phyloP scores from a whole-genome alignment of 2,113 vertebrate genomes.

The Malurus elegans region DNA sequence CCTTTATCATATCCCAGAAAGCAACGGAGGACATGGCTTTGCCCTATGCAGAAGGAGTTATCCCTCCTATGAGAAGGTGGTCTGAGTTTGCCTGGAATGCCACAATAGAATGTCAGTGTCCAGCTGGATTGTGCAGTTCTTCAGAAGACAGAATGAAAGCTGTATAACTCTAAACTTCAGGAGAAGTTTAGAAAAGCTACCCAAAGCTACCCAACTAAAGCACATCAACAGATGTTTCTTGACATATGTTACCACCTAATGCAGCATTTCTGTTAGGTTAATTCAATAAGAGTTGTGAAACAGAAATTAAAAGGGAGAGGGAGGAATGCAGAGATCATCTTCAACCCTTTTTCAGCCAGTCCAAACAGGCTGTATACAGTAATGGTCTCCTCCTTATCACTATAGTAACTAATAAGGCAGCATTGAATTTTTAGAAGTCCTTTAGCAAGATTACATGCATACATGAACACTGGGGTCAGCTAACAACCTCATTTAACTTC shows the following conservation, averaged over 20 bases:
- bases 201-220: neutral
- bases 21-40: neutral
- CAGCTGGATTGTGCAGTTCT: neutral
- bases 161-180: neutral
- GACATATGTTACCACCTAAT: neutral
- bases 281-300: neutral
- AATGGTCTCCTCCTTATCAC: neutral
- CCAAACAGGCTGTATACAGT: neutral
- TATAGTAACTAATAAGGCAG: neutral
- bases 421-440: neutral
- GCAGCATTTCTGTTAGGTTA: neutral
- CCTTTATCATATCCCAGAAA: neutral
- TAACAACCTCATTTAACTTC: neutral
- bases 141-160: neutral
- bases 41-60: neutral
- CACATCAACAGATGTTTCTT: neutral
- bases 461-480: neutral
- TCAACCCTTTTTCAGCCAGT: neutral
- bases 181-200: neutral
- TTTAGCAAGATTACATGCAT: fast-evolving
- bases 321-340: neutral
- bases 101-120: neutral
- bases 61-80: neutral
- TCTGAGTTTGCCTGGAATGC: neutral
- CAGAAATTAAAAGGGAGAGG: neutral